A percentile compares a stretch with the other conserved stretches of the same genome.
Conservation (phyloP, 2,797 vertebrate species). For the Nannoperca obscura region DNA sequence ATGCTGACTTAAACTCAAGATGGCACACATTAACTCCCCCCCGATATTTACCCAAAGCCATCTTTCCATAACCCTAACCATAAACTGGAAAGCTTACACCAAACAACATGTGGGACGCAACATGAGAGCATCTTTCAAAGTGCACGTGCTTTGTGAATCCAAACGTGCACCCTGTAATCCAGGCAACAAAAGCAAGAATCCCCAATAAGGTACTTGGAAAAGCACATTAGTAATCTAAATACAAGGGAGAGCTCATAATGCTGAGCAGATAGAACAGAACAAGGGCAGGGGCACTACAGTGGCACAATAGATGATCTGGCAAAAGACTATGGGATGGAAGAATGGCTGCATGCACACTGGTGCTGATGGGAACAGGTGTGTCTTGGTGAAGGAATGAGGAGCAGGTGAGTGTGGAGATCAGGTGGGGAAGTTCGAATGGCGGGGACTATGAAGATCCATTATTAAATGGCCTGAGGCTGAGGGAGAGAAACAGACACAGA, state of each 20-base stretch:
- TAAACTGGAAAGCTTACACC: too few relatives aligned
- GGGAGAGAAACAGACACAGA: neutral
- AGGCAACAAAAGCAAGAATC: neutral
- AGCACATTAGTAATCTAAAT: neutral
- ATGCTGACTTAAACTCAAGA: too few relatives aligned
- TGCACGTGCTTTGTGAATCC: neutral
- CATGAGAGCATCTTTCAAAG: neutral
- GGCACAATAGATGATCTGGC: neutral
- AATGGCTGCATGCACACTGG: neutral
- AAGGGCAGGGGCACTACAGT: neutral
- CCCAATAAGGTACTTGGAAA: neutral
- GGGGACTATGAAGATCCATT: neutral
- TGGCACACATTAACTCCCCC: too few relatives aligned
- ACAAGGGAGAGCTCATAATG: neutral
- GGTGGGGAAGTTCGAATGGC: neutral
- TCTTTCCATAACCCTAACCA: too few relatives aligned
- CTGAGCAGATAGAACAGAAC: too few relatives aligned
- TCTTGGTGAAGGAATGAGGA: neutral
- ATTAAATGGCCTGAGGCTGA: neutral
- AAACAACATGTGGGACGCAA: neutral
- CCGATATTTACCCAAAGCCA: neutral
- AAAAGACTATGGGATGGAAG: neutral
- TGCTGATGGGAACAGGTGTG: neutral
- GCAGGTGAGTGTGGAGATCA: slow-evolving; percentile 7
- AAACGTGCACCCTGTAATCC: neutral